phyloP scores from a whole-genome alignment of 1,140 invertebrate genomes.

The Pachypsylla venusta region DNA sequence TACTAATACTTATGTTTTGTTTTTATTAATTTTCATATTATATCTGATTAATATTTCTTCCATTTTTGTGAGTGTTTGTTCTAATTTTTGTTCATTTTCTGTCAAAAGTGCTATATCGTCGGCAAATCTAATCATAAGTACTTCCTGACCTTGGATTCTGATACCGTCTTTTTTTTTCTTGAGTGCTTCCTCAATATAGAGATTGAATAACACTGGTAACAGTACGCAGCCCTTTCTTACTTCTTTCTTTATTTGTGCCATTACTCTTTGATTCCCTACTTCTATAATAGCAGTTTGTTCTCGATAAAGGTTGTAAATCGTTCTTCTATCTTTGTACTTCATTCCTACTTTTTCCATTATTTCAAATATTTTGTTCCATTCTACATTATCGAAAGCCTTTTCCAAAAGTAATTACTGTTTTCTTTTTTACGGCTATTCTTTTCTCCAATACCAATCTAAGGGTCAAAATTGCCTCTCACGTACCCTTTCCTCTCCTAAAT shows the following conservation, averaged over 20 bases:
- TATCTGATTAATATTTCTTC: slow-evolving; percentile 4
- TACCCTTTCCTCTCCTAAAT: slow-evolving; percentile 19
- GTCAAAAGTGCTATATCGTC: slow-evolving; percentile 11
- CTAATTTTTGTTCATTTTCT: not conserved
- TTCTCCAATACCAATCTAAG: slow-evolving; percentile 17
- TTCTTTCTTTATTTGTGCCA: slow-evolving; percentile 6
- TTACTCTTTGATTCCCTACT: not conserved
- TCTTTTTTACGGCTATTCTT: slow-evolving; percentile 15
- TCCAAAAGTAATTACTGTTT: slow-evolving; percentile 15
- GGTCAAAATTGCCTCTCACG: slow-evolving; percentile 19
- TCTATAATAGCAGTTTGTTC: slow-evolving; percentile 11
- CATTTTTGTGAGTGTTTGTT: slow-evolving; percentile 3
- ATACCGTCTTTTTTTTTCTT: slow-evolving; percentile 7
- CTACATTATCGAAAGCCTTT: slow-evolving; percentile 16
- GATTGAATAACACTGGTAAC: not conserved
- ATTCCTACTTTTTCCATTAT: slow-evolving; percentile 16
- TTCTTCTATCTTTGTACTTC: slow-evolving; percentile 11
- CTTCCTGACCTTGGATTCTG: slow-evolving; percentile 8
- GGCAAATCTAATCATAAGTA: slow-evolving; percentile 9
- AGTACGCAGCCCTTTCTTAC: slow-evolving; percentile 2
- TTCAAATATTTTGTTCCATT: slow-evolving; percentile 15
- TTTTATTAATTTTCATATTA: slow-evolving; percentile 13
- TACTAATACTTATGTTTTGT: slow-evolving; percentile 9
- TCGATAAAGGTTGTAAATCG: slow-evolving; percentile 13
- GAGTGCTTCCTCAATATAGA: slow-evolving; percentile 1